phyloP scores from a whole-genome alignment of 1,140 invertebrate species.

The Pseudobourletiella spinata region DNA sequence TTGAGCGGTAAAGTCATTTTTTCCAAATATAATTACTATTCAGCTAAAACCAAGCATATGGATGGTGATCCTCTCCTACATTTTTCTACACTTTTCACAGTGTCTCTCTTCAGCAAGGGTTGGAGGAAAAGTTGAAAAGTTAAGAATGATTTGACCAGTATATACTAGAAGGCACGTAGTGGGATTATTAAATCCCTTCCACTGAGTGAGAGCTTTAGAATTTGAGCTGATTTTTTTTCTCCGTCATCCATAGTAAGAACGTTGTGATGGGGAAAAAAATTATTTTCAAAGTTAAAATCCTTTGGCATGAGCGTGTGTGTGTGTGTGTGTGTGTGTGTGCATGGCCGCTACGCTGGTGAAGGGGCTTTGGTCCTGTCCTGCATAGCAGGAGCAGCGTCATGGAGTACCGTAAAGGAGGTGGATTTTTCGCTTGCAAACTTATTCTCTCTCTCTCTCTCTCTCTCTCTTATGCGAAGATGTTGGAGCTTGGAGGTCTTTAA shows the following conservation, averaged over 20 bases:
- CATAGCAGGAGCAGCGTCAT: no score
- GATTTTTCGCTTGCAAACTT: conserved; percentile 6
- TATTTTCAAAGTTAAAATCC: neutral
- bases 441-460: neutral
- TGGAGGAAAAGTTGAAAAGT: no score
- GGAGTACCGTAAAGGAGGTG: conserved; percentile 11
- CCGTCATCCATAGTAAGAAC: neutral
- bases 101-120: no score
- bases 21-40: no score
- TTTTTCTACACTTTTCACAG: no score
- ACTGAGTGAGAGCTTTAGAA: no score
- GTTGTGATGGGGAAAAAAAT: neutral
- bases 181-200: no score
- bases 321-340: neutral
- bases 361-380: neutral
- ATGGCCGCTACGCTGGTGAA: neutral
- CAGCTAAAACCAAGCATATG: no score
- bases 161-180: no score
- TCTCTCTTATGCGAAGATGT: neutral
- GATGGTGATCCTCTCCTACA: no score
- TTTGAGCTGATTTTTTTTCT: neutral
- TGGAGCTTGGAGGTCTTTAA: neutral
- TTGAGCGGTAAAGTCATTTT: no score
- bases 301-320: neutral
- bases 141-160: no score